Evolutionary conservation across 2,113 vertebrate genomes (phyloP).

Genomic region (Monopterus albus): DNA sequence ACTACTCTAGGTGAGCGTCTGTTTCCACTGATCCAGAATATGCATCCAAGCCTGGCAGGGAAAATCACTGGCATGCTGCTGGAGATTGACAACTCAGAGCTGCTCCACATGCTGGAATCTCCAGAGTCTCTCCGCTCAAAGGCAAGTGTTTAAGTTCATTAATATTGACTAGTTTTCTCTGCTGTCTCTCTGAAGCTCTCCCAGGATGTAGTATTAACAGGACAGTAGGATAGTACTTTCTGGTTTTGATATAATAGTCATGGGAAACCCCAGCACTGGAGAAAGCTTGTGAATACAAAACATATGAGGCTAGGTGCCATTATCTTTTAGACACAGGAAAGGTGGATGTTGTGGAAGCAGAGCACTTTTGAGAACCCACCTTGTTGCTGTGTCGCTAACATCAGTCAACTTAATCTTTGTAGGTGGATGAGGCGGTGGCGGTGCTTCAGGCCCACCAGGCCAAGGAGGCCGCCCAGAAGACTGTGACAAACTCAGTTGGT

Average conservation of each 20-base stretch:
- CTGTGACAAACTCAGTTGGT: constrained; percentile 87
- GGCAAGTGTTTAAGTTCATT: constrained; percentile 71
- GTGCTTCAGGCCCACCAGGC: constrained; percentile 98
- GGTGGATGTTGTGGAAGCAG: not conserved
- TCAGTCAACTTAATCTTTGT: not conserved
- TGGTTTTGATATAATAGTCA: not conserved
- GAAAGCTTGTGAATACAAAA: not conserved
- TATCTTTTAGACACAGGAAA: not conserved
- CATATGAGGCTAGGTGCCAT: not conserved
- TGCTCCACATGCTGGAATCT: constrained; percentile 98
- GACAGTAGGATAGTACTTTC: not conserved
- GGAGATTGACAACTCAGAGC: constrained; percentile 98
- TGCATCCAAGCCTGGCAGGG: constrained; percentile 95
- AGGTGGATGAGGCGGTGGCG: constrained; percentile 99
- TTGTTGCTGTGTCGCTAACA: not conserved
- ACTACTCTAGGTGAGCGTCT: constrained; percentile 89
- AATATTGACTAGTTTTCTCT: not conserved
- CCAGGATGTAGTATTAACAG: not conserved
- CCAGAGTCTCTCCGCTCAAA: constrained; percentile 98
- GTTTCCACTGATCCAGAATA: constrained; percentile 96
- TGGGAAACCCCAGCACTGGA: not conserved
- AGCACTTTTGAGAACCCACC: not conserved
- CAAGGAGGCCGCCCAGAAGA: constrained; percentile 96
- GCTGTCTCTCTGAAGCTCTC: not conserved
- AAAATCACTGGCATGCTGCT: constrained; percentile 98